Evolutionary conservation across 2,888 invertebrate genomes (phyloP), one percentile per base, ranked within the genome.

Genomic region (Leptopilina myrica): DNA sequence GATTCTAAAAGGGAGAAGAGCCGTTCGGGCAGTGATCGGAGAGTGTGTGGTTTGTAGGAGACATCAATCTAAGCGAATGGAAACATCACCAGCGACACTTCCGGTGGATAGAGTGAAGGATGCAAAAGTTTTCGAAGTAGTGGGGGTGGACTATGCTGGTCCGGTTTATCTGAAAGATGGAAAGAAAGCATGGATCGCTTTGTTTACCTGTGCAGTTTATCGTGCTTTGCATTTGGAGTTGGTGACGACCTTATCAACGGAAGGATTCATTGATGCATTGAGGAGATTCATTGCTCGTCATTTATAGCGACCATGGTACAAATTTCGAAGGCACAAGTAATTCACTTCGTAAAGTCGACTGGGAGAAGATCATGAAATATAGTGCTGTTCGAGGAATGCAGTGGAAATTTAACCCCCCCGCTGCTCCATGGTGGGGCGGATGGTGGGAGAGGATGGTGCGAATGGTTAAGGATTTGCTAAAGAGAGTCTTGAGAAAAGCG

Each of bases 271-370:
- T 5, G 81, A 80, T 26, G 73, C 67, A 6, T 79, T 86, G 1
- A 79, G 81, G 12, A 76, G 83, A 40, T 85, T 86, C 49, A 80
- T 84, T 5, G 82, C 77, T 0, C 80, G 83, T 20, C 5, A 86
- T 92, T 0, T 90, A 87, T 75, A 87, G 86, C 33, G 92, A 92
- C 78, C 92, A 92, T 79, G 91, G 90, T 0, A 88, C 88, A 0
- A 91, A 91, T 80, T 92, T 92, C 81, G 81, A 86, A 1, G 88
- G 91, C 0, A 81, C 88, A 0, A 80, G 84, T 5, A 89, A 89
- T 79, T 69, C 81, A 0, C 83, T 89, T 80, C 14, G 73, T 53
- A 26, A 78, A 33, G 15, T 89, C 20, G 82, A 90, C 73, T 88
- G 86, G 88, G 80, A 84, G 1, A 67, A 59, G 40, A 26, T 80